These are phyloP conservation scores for Trichomalopsis sarcophagae DNA, from an alignment of 1,140 invertebrate species.

Conservation along the genomic window DNA sequence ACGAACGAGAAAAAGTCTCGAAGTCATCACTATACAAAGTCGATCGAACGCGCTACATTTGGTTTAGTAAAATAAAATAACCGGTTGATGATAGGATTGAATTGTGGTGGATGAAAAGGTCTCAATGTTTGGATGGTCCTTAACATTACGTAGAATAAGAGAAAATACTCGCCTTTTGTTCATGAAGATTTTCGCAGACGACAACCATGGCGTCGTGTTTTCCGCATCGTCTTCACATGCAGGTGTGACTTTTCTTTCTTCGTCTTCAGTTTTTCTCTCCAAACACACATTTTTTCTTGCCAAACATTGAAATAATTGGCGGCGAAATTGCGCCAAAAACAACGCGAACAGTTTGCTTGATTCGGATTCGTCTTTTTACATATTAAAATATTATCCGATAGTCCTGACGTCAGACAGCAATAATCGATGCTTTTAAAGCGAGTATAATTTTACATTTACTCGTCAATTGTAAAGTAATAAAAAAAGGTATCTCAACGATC, in stretches of 20 bases:
- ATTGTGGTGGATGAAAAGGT: neutral
- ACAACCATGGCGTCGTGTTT: conserved; percentile 1
- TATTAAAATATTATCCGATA: conserved; percentile 22
- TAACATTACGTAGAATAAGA: conserved; percentile 41
- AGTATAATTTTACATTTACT: conserved; percentile 38
- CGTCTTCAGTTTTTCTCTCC: conserved; percentile 20
- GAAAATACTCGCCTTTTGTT: conserved; percentile 58
- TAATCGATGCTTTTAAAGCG: conserved; percentile 34
- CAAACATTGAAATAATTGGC: neutral
- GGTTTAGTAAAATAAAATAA: neutral
- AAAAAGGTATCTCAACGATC: conserved; percentile 9
- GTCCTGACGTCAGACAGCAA: conserved; percentile 52
- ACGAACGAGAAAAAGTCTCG: conserved; percentile 28
- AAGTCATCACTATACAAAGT: conserved; percentile 35
- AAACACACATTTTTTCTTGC: conserved; percentile 35
- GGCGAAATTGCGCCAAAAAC: conserved; percentile 18
- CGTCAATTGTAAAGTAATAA: neutral
- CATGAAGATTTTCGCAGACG: neutral
- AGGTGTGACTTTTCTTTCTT: conserved; percentile 27
- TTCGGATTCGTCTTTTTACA: neutral
- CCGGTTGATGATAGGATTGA: neutral
- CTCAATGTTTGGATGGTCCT: conserved; percentile 21
- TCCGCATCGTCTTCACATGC: conserved; percentile 18
- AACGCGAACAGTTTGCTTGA: conserved; percentile 38
- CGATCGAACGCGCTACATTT: neutral